Evolutionary conservation across 1,140 invertebrate species (phyloP), one percentile per base, ranked within the genome.

Genomic region (Diorhabda elongata): DNA sequence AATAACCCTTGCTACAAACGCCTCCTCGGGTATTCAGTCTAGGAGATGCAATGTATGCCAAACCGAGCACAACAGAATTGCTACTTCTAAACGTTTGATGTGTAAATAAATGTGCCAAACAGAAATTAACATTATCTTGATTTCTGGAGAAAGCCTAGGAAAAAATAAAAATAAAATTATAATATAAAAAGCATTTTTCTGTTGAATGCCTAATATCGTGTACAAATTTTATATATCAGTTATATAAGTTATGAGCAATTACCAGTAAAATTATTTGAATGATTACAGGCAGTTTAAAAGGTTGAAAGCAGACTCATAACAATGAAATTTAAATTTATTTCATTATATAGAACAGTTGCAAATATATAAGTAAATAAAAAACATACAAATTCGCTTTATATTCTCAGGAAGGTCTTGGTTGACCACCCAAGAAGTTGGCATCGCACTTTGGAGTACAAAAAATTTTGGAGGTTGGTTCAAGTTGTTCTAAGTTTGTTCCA

Each of bases 101-200:
- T 2, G 85, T 86, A 74, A 85, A 85, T 59, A 86, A 80, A 73
- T 86, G 85, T 7, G 82, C 78, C 66, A 85, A 78, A 75, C 84
- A 86, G 74, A 78, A 82, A 44, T 80, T 68, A 67, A 75, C 78
- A 65, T 79, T 74, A 67, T 79, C 73, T 8, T 58, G 62, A 56
- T 80, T 70, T 62, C 80, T 78, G 63, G 84, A 84, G 78, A 85
- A 84, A 62, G 76, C 81, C 84, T 85, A 79, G 63, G 66, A 64
- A 72, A 74, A 77, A 71, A 74, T 70, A 73, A 69, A 66, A 62
- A 11, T n/a, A 26, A 26, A 2, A 64, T 11, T 61, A 60, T 64
- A 63, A 7, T 58, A 26, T 26, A 26, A 26, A 26, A 26, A 26
- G 0, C 26, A 26, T 26, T 26, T 26, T 11, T 57, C 56, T 57